phyloP scores from a whole-genome alignment of 2,797 vertebrate species.

The Etheostoma nigrum region DNA sequence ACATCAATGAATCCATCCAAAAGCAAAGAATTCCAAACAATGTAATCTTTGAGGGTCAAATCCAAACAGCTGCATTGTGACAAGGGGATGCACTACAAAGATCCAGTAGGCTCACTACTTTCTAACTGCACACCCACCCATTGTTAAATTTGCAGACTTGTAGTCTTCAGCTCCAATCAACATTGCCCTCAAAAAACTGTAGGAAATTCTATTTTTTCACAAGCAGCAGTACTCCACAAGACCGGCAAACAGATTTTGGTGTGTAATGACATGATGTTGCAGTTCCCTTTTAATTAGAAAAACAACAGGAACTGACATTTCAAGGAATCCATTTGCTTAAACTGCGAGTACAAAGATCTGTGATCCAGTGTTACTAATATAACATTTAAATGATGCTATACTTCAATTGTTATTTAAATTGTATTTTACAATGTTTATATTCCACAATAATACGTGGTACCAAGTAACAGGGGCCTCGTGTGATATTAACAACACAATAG shows the following conservation, averaged over 20 bases:
- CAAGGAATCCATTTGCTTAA: not conserved
- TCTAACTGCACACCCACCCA: not conserved
- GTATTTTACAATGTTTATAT: not conserved
- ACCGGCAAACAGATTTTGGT: not conserved
- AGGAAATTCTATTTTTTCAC: not conserved
- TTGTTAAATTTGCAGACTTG: not conserved
- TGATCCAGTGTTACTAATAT: not conserved
- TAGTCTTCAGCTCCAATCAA: not conserved
- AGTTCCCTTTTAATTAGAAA: not conserved
- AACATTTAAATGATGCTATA: not conserved
- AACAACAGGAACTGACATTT: not conserved
- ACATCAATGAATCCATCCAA: conserved; percentile 1
- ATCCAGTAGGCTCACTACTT: no score
- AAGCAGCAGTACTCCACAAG: not conserved
- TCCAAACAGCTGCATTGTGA: conserved; percentile 45
- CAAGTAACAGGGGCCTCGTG: conserved; percentile 12
- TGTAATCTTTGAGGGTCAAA: conserved; percentile 16
- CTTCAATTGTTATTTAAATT: not conserved
- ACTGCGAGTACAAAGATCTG: not conserved
- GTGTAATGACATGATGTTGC: not conserved
- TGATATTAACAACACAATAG: conserved; percentile 8
- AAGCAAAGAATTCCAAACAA: conserved; percentile 8
- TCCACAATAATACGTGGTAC: conserved; percentile 8
- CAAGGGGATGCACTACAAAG: no score
- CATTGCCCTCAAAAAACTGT: not conserved